phyloP scores from a whole-genome alignment of 2,888 invertebrate genomes.

The Meloe dianella region DNA sequence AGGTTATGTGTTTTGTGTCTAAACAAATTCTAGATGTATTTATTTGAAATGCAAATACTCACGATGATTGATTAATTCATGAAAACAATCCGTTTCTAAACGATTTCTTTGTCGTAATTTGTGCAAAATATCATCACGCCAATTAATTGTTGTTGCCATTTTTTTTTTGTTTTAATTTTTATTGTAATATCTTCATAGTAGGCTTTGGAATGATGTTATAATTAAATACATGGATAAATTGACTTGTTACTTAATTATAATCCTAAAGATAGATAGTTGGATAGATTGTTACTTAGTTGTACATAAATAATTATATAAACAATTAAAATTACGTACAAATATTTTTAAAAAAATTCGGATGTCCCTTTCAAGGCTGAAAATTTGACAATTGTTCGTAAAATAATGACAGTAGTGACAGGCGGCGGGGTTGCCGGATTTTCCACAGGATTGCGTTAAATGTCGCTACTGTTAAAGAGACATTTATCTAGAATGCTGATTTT shows the following conservation, averaged over 20 bases:
- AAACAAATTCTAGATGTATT: too few species aligned
- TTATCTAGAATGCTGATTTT: too few species aligned
- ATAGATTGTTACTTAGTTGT: too few species aligned
- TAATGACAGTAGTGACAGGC: not conserved
- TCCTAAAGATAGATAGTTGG: too few species aligned
- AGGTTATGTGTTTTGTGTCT: slow-evolving; percentile 23
- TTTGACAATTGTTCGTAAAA: slow-evolving; percentile 4
- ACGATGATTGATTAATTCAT: slow-evolving; percentile 83
- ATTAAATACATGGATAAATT: not conserved
- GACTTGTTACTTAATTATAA: not conserved
- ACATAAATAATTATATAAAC: too few species aligned
- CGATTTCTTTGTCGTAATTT: slow-evolving; percentile 78
- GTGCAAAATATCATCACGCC: slow-evolving; percentile 74
- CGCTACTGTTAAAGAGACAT: too few species aligned
- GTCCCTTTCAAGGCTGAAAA: not conserved
- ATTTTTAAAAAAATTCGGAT: not conserved
- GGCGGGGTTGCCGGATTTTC: too few species aligned
- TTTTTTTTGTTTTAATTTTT: not conserved
- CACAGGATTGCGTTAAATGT: too few species aligned
- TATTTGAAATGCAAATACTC: slow-evolving; percentile 63
- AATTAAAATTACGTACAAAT: not conserved
- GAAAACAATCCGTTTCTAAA: slow-evolving; percentile 75
- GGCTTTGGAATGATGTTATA: not conserved
- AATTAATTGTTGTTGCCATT: slow-evolving; percentile 54
- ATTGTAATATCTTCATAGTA: not conserved